Percentiles rank a stretch among this genome's conserved stretches.
phyloP scores from a whole-genome alignment of 2,888 invertebrate species.

The Margaritifera margaritifera region DNA sequence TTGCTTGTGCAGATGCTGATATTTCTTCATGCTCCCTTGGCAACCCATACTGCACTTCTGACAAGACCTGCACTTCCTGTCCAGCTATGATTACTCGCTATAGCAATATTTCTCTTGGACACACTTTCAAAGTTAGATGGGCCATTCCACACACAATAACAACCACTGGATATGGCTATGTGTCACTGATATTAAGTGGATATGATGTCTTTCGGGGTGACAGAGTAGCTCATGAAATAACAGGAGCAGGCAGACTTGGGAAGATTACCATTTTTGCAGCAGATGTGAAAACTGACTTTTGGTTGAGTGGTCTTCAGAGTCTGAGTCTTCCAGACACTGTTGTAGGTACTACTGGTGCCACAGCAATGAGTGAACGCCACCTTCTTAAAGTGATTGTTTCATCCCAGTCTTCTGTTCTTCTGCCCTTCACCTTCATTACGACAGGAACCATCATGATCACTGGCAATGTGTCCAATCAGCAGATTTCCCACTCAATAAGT shows the following conservation, averaged over 20 bases:
- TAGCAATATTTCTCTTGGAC: no score
- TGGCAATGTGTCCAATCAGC: slow-evolving; percentile 21
- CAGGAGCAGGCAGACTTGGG: slow-evolving; percentile 15
- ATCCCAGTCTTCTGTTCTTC: slow-evolving; percentile 3
- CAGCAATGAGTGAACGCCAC: slow-evolving; percentile 1
- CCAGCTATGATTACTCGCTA: no score
- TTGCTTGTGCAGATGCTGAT: no score
- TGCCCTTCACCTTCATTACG: slow-evolving; percentile 31
- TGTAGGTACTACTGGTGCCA: background rate
- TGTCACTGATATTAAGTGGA: slow-evolving; percentile 11
- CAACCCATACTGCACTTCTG: no score
- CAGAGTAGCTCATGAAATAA: slow-evolving; percentile 44
- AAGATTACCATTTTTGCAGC: background rate
- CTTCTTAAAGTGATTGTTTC: slow-evolving; percentile 16
- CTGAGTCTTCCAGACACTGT: slow-evolving; percentile 1
- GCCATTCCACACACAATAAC: slow-evolving; percentile 2
- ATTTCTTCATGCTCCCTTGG: no score
- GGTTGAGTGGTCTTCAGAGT: no score
- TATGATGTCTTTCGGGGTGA: slow-evolving; percentile 45
- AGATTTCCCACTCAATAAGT: slow-evolving; percentile 6
- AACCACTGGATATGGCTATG: slow-evolving; percentile 36
- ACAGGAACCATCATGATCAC: slow-evolving; percentile 22
- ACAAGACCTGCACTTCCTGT: no score
- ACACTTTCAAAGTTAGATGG: no score
- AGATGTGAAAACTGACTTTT: slow-evolving; percentile 7